Conservation (phyloP, 1,140 invertebrate genomes). For the Babylonia areolata region DNA sequence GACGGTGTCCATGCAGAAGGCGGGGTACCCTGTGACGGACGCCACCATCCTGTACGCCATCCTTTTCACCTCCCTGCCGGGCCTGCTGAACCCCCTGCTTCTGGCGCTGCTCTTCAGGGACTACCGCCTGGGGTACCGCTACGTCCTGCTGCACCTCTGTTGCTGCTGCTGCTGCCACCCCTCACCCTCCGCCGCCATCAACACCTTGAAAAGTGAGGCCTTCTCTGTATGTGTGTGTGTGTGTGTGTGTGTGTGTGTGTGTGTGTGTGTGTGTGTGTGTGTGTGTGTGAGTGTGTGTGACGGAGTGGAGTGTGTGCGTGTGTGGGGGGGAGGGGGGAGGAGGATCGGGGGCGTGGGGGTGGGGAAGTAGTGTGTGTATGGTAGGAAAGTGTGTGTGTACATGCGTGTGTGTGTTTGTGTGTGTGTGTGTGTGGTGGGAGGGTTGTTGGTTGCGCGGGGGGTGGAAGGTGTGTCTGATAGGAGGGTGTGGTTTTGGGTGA, state of each 20-base stretch:
- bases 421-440: too few relatives aligned
- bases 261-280: conserved; percentile 48
- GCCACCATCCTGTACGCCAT: conserved; percentile 67
- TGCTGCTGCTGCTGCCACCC: conserved; percentile 47
- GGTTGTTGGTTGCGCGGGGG: too few relatives aligned
- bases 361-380: too few relatives aligned
- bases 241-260: conserved; percentile 39
- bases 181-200: background rate
- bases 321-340: too few relatives aligned
- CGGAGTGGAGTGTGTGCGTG: too few relatives aligned
- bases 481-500: too few relatives aligned
- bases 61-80: conserved; percentile 65
- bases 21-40: conserved; percentile 56
- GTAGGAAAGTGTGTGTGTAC: too few relatives aligned
- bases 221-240: background rate
- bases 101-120: conserved; percentile 61
- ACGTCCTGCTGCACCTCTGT: conserved; percentile 47
- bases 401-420: too few relatives aligned
- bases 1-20: conserved; percentile 61
- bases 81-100: conserved; percentile 68
- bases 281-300: background rate
- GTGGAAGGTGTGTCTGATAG: too few relatives aligned
- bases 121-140: conserved; percentile 62
- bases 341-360: too few relatives aligned
- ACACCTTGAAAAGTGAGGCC: background rate